Percentiles rank a stretch among this genome's conserved stretches.
Evolutionary conservation across 2,888 invertebrate species (phyloP).

Genomic region (Archips crataeganus): DNA sequence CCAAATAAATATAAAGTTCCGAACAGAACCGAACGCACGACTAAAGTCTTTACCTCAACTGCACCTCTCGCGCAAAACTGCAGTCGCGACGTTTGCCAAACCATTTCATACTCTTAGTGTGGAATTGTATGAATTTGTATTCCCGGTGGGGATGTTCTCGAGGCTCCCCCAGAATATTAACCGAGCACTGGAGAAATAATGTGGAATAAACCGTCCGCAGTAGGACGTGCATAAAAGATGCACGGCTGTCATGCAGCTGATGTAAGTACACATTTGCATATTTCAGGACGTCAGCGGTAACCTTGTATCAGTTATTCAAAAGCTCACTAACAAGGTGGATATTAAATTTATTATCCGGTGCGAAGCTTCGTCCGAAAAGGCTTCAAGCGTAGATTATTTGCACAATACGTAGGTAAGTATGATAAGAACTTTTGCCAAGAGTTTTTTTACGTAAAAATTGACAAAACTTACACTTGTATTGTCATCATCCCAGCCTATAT

Average conservation of each 20-base stretch:
- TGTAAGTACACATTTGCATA: slow-evolving; percentile 28
- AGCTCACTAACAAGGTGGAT: slow-evolving; percentile 6
- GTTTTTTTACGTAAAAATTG: too few species aligned
- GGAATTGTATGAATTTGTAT: slow-evolving; percentile 72
- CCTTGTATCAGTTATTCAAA: slow-evolving; percentile 18
- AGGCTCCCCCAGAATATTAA: slow-evolving; percentile 75
- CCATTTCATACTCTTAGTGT: slow-evolving; percentile 63
- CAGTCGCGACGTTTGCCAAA: slow-evolving; percentile 66
- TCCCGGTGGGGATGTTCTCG: slow-evolving; percentile 65
- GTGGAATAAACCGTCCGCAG: slow-evolving; percentile 75
- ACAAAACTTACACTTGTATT: too few species aligned
- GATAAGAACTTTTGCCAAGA: neutral
- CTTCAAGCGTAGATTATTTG: neutral
- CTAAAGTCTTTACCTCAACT: slow-evolving; percentile 43
- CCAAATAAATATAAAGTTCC: slow-evolving; percentile 27
- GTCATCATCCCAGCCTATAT: too few species aligned
- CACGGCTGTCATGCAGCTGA: slow-evolving; percentile 55
- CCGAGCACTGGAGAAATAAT: slow-evolving; percentile 72
- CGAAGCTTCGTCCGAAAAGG: neutral
- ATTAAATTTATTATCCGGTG: slow-evolving; percentile 7
- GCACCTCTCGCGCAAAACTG: slow-evolving; percentile 35
- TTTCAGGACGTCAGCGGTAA: slow-evolving; percentile 13
- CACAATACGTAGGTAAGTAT: neutral
- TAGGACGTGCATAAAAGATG: slow-evolving; percentile 71
- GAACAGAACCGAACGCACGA: slow-evolving; percentile 35